Base-by-base conservation (phyloP, 2,113 vertebrate species). In the Vulpes lagopus region DNA sequence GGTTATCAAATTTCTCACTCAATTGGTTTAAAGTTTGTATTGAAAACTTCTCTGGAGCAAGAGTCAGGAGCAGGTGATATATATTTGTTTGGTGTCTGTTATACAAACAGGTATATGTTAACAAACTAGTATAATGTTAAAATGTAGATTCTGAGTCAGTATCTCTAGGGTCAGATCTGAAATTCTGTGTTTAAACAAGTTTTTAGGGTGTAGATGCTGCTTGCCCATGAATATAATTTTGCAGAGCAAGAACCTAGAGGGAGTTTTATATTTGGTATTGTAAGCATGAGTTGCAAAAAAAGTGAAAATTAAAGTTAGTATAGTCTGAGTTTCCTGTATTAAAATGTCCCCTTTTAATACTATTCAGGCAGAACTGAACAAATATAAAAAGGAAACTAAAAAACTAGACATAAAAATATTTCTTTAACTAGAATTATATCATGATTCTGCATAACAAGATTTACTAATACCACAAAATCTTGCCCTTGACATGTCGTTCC, bases 381-480 rank as follows among this genome's bases (percentile, higher is more conserved):
- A 96, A 93, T 35, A 60, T 49, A 55, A 81, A 79, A 90, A 35
- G 17, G 30, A 82, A 93, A 64, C 82, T 22, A 64, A 91, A 95
- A 96, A 32, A 22, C 10, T 79, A 85, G 30, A 65, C 4, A 67
- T 55, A 12, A 91, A 92, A 96, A 1, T 85, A 81, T 86, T 91
- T 27, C 55, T 89, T 94, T 83, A 59, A 80, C 16, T 84, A 91
- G 35, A 87, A 88, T 94, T 73, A 92, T 60, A 76, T 78, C 16
- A 81, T 81, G 23, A 94, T 82, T 80, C n/a, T 12, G 49, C 8
- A 9, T 87, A 90, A 80, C 4, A 87, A 64, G 55, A 87, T 35
- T 94, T 90, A 93, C 32, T 96, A 64, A 86, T 38, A 89, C 11
- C 30, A 83, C 9, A 62, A n/a, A 95, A 85, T 64, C 60, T 89